Conservation (phyloP, 2,113 vertebrate genomes). For the Gallinago paraguaiae region DNA sequence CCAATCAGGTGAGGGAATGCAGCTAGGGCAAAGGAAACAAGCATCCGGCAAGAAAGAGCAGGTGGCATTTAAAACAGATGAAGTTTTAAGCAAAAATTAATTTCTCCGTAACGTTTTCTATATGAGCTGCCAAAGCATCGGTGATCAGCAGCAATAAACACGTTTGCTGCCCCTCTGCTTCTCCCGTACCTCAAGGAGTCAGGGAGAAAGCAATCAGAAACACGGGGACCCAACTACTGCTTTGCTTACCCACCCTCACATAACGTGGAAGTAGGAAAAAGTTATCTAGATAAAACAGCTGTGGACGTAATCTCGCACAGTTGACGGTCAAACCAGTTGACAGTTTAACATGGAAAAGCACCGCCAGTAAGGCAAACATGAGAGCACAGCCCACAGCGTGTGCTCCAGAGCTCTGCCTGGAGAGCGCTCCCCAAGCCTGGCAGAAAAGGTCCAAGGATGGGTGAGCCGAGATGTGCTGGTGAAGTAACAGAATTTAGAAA, state of each 20-base stretch:
- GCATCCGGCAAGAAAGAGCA: neutral
- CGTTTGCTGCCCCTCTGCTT: neutral
- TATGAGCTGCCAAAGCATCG: neutral
- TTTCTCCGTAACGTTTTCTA: neutral
- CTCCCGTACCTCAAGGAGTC: neutral
- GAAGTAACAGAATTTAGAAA: neutral
- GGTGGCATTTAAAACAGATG: neutral
- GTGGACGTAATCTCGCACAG: neutral
- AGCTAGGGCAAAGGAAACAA: neutral
- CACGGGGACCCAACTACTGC: neutral
- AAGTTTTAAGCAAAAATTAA: conserved; percentile 19
- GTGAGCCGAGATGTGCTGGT: neutral
- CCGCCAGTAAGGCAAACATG: conserved; percentile 14
- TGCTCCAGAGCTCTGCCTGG: neutral
- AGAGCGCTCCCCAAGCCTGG: neutral
- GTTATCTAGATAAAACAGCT: neutral
- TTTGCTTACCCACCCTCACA: neutral
- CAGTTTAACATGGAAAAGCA: conserved; percentile 41
- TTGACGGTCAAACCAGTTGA: conserved; percentile 43
- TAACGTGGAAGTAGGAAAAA: neutral
- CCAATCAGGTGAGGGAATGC: neutral
- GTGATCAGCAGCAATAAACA: neutral
- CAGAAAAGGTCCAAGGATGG: neutral
- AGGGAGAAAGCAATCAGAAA: neutral
- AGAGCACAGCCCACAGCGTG: neutral